Percentiles rank a stretch among this genome's conserved stretches.
phyloP scores from a whole-genome alignment of 2,888 invertebrate genomes.

The Scelioninae gen. 2 region DNA sequence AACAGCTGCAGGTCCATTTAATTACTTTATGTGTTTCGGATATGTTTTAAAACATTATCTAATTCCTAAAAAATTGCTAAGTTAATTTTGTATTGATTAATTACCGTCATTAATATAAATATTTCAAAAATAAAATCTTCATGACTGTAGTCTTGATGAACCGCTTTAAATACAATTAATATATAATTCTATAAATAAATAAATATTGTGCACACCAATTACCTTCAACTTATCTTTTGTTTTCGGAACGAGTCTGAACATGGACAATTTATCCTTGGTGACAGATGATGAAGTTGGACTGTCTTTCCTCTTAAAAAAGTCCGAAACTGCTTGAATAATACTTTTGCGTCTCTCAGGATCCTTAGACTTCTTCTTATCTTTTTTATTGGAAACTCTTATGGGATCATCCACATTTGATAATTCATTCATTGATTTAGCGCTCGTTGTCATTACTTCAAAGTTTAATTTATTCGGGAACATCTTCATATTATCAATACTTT shows the following conservation, averaged over 20 bases:
- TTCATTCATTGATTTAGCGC: slow-evolving; percentile 73
- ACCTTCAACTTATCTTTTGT: slow-evolving; percentile 82
- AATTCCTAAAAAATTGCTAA: no score
- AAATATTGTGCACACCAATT: no score
- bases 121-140: not conserved
- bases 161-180: no score
- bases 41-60: no score
- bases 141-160: no score
- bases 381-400: slow-evolving; percentile 65
- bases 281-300: slow-evolving; percentile 74
- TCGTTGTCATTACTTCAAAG: slow-evolving; percentile 62
- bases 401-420: slow-evolving; percentile 61
- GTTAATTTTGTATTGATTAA: no score
- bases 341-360: slow-evolving; percentile 86
- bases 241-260: slow-evolving; percentile 80
- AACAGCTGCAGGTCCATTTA: no score
- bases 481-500: slow-evolving; percentile 73
- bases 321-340: slow-evolving; percentile 89
- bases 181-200: no score
- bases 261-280: slow-evolving; percentile 77
- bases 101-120: no score
- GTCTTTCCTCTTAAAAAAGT: slow-evolving; percentile 86
- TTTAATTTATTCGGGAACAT: slow-evolving; percentile 65
- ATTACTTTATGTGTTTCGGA: no score
- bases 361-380: slow-evolving; percentile 77